These are phyloP conservation scores for Dysdera silvatica DNA, from an alignment of 1,140 invertebrate genomes.

Conservation along the genomic window DNA sequence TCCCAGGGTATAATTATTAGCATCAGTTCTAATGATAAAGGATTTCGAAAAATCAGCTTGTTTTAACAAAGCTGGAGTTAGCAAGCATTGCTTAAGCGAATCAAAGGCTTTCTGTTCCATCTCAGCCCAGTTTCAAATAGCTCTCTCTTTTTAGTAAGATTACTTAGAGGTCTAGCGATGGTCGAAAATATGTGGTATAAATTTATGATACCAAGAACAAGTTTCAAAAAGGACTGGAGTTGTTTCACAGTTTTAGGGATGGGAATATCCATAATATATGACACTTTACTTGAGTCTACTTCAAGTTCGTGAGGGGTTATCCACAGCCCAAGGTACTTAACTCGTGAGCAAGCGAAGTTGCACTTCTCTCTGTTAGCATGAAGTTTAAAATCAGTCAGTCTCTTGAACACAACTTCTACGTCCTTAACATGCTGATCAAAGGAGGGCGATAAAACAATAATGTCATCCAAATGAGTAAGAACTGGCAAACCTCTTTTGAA, in stretches of 20 bases:
- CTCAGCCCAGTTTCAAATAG: conserved; percentile 13
- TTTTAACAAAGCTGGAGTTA: conserved; percentile 16
- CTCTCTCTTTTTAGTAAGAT: conserved; percentile 7
- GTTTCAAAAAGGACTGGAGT: conserved; percentile 26
- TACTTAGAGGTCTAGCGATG: conserved; percentile 22
- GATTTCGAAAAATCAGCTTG: conserved; percentile 34
- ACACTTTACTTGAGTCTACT: conserved; percentile 28
- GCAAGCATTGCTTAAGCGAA: conserved; percentile 33
- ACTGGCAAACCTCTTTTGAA: conserved; percentile 25
- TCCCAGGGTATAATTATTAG: conserved; percentile 35
- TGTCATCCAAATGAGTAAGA: not conserved
- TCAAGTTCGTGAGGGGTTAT: conserved; percentile 28
- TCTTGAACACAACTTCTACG: not conserved
- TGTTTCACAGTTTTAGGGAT: conserved; percentile 26
- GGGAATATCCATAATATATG: conserved; percentile 22
- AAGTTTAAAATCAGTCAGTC: conserved; percentile 3
- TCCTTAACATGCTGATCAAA: conserved; percentile 4
- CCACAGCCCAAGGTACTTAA: not conserved
- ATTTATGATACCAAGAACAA: conserved; percentile 33
- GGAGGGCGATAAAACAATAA: conserved; percentile 1
- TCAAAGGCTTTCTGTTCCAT: conserved; percentile 28
- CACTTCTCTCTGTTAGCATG: conserved; percentile 8
- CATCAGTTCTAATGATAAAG: conserved; percentile 37
- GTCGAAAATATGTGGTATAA: conserved; percentile 32
- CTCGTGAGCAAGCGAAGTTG: not conserved